Conservation (phyloP, 2,888 invertebrate genomes). For the Timema podura region DNA sequence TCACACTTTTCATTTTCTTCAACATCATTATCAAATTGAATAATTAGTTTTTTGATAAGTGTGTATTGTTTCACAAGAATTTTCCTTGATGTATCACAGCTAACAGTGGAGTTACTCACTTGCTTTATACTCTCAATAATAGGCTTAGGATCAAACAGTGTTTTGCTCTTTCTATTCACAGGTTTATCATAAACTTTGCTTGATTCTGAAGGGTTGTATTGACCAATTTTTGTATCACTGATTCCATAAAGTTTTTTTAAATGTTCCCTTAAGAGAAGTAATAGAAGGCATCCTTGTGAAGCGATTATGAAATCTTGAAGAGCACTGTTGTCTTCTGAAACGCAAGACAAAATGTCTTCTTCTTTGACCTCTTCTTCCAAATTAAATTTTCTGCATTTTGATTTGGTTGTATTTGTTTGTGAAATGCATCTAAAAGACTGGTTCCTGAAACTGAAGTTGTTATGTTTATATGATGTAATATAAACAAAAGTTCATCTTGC, state of each 20-base stretch:
- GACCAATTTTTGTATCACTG: neutral
- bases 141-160: neutral
- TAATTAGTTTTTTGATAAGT: no score
- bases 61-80: no score
- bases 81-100: no score
- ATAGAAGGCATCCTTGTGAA: constrained; percentile 13
- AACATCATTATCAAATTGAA: no score
- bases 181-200: constrained; percentile 1
- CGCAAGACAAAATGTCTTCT: neutral
- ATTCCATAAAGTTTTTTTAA: constrained; percentile 15
- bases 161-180: neutral
- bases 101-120: neutral
- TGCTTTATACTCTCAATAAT: neutral
- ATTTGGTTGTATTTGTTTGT: constrained; percentile 1
- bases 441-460: neutral
- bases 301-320: constrained; percentile 10
- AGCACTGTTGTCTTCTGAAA: neutral
- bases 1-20: no score
- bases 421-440: constrained; percentile 1
- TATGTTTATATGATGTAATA: constrained; percentile 10
- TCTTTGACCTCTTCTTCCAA: neutral
- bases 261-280: constrained; percentile 8
- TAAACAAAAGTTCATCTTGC: constrained; percentile 19
- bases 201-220: neutral
- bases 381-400: constrained; percentile 1